phyloP scores from a whole-genome alignment of 2,113 vertebrate genomes.

The Struthidea cinerea region DNA sequence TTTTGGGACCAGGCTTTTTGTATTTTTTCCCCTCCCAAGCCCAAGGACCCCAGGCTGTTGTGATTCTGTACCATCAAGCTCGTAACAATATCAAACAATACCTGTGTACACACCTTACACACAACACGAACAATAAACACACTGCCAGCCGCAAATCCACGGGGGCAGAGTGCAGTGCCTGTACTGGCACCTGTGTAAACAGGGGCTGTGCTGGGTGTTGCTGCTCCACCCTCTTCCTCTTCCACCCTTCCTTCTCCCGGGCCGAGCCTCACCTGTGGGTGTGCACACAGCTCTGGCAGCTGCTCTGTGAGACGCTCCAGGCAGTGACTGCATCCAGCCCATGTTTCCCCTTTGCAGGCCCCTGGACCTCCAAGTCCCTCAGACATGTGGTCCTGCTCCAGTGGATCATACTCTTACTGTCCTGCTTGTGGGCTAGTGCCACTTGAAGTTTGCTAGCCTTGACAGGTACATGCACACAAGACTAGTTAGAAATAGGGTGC shows the following conservation, averaged over 20 bases:
- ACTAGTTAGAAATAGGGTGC: neutral
- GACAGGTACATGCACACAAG: accelerated
- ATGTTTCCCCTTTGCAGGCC: neutral
- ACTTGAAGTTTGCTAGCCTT: neutral
- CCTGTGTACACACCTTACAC: neutral
- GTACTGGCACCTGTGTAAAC: neutral
- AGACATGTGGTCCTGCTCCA: neutral
- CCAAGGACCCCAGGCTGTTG: neutral
- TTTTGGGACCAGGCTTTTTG: neutral
- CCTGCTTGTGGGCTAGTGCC: neutral
- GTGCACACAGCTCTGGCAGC: neutral
- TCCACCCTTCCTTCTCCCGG: neutral
- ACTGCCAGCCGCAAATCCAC: neutral
- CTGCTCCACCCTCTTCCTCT: neutral
- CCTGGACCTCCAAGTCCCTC: neutral
- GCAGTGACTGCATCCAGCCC: neutral
- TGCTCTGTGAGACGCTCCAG: neutral
- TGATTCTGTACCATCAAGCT: neutral
- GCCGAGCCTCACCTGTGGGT: neutral
- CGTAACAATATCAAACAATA: neutral
- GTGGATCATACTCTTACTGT: neutral
- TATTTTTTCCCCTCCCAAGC: neutral
- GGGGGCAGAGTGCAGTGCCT: neutral
- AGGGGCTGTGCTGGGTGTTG: accelerated
- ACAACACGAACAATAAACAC: accelerated